phyloP scores from a whole-genome alignment of 1,140 invertebrate genomes.

The Archegozetes longisetosus region DNA sequence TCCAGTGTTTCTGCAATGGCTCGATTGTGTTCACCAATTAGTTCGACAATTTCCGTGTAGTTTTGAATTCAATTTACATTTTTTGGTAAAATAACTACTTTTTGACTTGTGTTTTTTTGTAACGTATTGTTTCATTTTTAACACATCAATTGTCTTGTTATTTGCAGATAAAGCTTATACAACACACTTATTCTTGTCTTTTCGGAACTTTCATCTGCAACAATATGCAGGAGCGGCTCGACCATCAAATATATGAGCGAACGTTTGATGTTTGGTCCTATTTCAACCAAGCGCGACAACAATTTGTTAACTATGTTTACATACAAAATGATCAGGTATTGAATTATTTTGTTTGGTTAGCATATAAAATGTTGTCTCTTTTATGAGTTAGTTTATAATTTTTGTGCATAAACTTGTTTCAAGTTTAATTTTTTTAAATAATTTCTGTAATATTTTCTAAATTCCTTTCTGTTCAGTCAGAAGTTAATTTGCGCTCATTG shows the following conservation, averaged over 20 bases:
- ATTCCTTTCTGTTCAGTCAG: background rate
- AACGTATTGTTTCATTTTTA: conserved; percentile 4
- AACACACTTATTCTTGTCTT: conserved; percentile 85
- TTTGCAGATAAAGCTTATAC: conserved; percentile 71
- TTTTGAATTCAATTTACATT: conserved; percentile 87
- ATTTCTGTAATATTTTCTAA: background rate
- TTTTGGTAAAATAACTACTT: conserved; percentile 68
- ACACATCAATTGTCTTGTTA: background rate
- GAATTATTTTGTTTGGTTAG: too few species aligned
- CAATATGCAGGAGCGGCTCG: conserved; percentile 52
- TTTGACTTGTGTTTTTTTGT: background rate
- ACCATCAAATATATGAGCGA: conserved; percentile 44
- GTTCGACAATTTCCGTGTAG: conserved; percentile 70
- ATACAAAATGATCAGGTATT: conserved; percentile 28
- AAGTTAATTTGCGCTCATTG: too few species aligned
- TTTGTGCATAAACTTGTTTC: too few species aligned
- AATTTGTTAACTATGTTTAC: conserved; percentile 76
- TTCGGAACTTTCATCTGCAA: conserved; percentile 96
- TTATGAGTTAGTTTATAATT: too few species aligned
- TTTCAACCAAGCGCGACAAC: conserved; percentile 43
- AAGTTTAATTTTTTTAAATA: background rate
- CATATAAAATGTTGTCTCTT: too few species aligned
- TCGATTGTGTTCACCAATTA: conserved; percentile 90
- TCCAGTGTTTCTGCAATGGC: conserved; percentile 94
- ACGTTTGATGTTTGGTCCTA: conserved; percentile 79